A percentile compares a stretch with the other conserved stretches of the same genome.
Evolutionary conservation across 2,113 vertebrate species (phyloP).

Genomic region (Nanorana parkeri): DNA sequence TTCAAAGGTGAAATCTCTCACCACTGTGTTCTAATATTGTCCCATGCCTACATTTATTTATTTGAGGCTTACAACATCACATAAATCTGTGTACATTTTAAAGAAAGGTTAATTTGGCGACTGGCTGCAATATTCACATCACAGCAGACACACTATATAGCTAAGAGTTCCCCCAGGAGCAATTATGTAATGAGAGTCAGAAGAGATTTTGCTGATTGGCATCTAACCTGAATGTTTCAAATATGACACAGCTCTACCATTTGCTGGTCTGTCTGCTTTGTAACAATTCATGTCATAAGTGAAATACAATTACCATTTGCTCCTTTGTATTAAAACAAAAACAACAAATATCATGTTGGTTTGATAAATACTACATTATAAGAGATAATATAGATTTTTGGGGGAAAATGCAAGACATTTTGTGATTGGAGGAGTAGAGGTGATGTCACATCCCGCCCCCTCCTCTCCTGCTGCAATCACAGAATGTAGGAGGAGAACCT

Average conservation of each 20-base stretch:
- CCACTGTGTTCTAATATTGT: no score
- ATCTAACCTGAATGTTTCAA: neutral
- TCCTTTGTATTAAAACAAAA: no score
- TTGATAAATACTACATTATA: neutral
- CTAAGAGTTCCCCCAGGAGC: slow-evolving; percentile 5
- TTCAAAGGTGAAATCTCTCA: no score
- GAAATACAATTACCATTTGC: no score
- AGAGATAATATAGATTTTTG: neutral
- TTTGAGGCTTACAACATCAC: neutral
- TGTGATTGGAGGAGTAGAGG: neutral
- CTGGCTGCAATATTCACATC: neutral
- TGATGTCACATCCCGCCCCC: no score
- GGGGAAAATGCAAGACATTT: no score
- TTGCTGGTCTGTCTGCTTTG: neutral
- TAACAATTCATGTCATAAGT: neutral
- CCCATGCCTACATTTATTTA: no score
- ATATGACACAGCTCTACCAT: neutral
- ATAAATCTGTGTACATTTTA: neutral
- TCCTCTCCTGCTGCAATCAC: no score
- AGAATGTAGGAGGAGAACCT: no score
- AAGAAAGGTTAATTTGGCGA: neutral
- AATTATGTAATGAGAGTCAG: slow-evolving; percentile 52
- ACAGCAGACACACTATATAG: slow-evolving; percentile 2
- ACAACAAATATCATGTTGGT: no score
- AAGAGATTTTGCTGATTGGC: slow-evolving; percentile 15